These are phyloP conservation scores for Ecdyonurus torrentis DNA, from an alignment of 2,888 invertebrate species.

Conservation along the genomic window DNA sequence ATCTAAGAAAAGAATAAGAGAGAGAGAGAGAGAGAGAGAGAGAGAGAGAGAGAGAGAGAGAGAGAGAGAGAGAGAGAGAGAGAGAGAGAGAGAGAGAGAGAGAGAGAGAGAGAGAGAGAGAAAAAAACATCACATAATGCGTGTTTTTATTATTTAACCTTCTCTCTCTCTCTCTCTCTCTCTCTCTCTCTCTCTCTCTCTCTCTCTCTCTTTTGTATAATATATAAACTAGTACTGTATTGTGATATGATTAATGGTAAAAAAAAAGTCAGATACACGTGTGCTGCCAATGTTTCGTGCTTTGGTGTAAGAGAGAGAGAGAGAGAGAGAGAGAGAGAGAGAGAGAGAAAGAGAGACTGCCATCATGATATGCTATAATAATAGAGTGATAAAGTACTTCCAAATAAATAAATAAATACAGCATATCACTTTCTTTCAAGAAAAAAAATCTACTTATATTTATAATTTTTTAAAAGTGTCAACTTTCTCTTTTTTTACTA, in stretches of 20 bases:
- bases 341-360: too few species aligned
- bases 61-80: neutral
- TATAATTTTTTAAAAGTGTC: too few species aligned
- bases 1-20: neutral
- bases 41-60: neutral
- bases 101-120: neutral
- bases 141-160: neutral
- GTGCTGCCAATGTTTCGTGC: too few species aligned
- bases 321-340: neutral
- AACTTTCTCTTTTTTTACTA: too few species aligned
- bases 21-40: neutral
- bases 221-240: neutral
- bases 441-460: too few species aligned
- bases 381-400: too few species aligned
- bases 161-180: neutral
- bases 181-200: neutral
- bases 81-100: neutral
- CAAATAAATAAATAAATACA: too few species aligned
- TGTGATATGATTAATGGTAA: neutral
- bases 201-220: neutral
- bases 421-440: too few species aligned
- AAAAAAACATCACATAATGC: neutral
- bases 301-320: too few species aligned
- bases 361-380: too few species aligned
- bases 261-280: too few species aligned